Conservation (phyloP, 2,113 vertebrate species). For the Ctenodactylus gundi region DNA sequence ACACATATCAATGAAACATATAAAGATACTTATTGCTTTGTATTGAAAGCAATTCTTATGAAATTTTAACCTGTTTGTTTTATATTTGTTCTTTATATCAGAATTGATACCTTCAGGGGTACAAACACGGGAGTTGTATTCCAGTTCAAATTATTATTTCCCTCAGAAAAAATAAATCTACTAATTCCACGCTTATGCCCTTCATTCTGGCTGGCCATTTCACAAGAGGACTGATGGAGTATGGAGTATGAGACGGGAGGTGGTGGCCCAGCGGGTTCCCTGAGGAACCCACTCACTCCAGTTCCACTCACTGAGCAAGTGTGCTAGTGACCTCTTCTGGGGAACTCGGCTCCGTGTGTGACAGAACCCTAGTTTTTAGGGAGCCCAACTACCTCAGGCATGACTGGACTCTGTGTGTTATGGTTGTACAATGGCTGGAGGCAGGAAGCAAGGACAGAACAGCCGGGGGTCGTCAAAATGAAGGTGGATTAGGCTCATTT, state of each 20-base stretch:
- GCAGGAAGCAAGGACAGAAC: not conserved
- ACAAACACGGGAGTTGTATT: not conserved
- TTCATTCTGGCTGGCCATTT: not conserved
- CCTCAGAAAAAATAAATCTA: not conserved
- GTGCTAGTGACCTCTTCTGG: conserved; percentile 72
- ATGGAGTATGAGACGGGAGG: not conserved
- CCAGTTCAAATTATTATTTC: not conserved
- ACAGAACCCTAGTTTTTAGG: not conserved
- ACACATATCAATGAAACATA: not conserved
- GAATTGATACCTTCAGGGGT: not conserved
- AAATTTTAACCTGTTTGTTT: conserved; percentile 17
- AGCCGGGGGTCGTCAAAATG: not conserved
- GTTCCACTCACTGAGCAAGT: conserved; percentile 25
- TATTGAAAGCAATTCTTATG: not conserved
- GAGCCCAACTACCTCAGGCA: too few relatives aligned
- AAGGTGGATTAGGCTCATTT: not conserved
- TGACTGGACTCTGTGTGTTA: not conserved
- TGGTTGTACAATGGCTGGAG: not conserved
- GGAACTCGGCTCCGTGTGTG: not conserved
- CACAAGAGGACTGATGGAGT: not conserved
- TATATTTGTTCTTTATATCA: not conserved
- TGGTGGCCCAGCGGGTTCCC: not conserved
- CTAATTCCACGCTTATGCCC: not conserved
- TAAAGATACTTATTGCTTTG: not conserved
- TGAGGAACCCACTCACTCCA: not conserved